Conservation (phyloP, 2,113 vertebrate species). For the Leptodactylus fuscus region DNA sequence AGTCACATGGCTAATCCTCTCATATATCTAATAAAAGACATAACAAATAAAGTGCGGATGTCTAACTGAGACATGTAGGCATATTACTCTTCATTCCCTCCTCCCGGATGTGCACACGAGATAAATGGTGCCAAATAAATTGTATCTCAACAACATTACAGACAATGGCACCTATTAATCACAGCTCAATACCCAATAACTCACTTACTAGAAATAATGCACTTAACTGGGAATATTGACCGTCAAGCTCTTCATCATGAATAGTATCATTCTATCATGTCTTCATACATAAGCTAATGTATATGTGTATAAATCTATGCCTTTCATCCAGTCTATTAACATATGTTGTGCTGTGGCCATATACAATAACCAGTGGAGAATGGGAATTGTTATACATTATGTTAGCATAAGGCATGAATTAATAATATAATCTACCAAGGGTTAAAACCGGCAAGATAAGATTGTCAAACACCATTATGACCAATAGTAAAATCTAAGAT, state of each 20-base stretch:
- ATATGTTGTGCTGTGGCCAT: not conserved
- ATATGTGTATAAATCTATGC: not conserved
- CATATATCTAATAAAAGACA: constrained; percentile 51
- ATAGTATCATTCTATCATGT: constrained; percentile 39
- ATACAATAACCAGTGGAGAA: not conserved
- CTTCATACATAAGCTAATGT: constrained; percentile 43
- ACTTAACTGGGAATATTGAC: constrained; percentile 54
- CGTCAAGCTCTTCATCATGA: constrained; percentile 11
- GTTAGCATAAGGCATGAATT: not conserved
- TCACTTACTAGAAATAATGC: constrained; percentile 62
- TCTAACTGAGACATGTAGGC: constrained; percentile 41
- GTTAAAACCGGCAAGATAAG: not conserved
- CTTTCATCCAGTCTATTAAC: constrained; percentile 2
- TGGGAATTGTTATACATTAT: not conserved
- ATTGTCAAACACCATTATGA: too few relatives aligned
- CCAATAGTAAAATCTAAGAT: too few relatives aligned
- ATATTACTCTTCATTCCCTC: constrained; percentile 25
- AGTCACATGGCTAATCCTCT: constrained; percentile 58
- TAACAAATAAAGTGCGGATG: constrained; percentile 44
- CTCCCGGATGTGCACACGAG: constrained; percentile 35
- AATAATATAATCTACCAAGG: not conserved
- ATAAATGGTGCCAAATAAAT: constrained; percentile 66
- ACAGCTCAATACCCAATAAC: constrained; percentile 64
- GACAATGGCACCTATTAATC: constrained; percentile 60
- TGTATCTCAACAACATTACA: constrained; percentile 62